Base-by-base conservation (phyloP, 2,888 invertebrate species). In the Ptychoptera contaminata region DNA sequence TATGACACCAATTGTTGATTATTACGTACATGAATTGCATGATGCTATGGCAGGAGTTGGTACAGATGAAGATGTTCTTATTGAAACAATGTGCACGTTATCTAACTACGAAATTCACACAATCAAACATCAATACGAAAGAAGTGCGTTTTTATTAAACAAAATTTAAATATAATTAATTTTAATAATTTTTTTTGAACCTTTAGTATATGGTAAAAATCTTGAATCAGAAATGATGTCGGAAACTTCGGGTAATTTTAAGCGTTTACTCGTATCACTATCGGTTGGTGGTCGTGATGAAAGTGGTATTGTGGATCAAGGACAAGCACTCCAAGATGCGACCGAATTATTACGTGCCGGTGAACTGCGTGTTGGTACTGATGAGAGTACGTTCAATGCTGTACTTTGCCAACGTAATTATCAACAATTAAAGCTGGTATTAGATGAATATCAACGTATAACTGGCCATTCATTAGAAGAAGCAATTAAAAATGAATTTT, bases 171-270 rank as follows among this genome's bases (percentile, higher is more conserved):
- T 38, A 8, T 36, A 15, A 29, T 36, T 40, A 12, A 12, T 16
- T 23, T 23, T 23, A 23, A 23, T 7, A 7, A 23, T 7, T 3
- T 29, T 42, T 45, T 46, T 45, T 35, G 37, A 46, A 10, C 39
- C 36, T 48, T 45, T 63, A 92, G 91, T 87, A 60, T 91, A 79
- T 58, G 79, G 80, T 43, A 76, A 71, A 43, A 73, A 80, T 34
- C 68, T 93, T 53, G 92, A 93, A 58, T 76, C 80, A 42, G 91
- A 91, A 60, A 65, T 94, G 23, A 74, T 74, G 50, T 78, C 81
- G 42, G 96, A 96, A 61, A 93, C 93, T 2, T 87, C 87, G 40
- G 94, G 94, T 11, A 82, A 82, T 58, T 94, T 96, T 68, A 82
- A 85, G 62, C 76, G 92, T 44, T 70, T 96, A 37, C 77, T 96